Evolutionary conservation across 2,888 invertebrate genomes (phyloP), one percentile per base, ranked within the genome.

Genomic region (Microplitis deprimator): DNA sequence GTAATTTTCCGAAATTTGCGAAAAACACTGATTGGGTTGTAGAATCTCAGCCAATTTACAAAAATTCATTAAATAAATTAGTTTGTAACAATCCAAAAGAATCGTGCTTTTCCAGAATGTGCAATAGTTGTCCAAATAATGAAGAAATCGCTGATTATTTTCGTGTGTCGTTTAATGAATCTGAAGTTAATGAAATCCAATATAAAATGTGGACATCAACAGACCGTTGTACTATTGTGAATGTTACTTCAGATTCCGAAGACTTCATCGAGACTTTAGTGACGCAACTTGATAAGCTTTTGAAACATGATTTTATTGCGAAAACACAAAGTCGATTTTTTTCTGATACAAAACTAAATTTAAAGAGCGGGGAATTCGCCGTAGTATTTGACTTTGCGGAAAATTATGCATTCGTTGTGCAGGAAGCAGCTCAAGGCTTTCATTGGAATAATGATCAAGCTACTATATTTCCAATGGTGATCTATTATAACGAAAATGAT

Each of bases 381-480:
- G 20, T 69, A n/a, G 17, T 20, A 16, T 10, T 39, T 8, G 50
- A 59, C 20, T 69, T 69, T 69, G 17, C 20, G 1, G 59, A 69
- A 69, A 69, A 69, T 17, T 69, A 40, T 68, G 65, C 67, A 5
- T 67, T 73, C 16, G 2, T 73, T 50, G 7, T 65, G 5, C 65
- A 73, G 20, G 20, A 65, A 16, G 50, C 73, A 29, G 29, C 29
- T 29, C 29, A 29, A 29, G 29, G 3, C 4, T 29, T 29, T 29
- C 29, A 29, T 29, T 29, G 29, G 29, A 29, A 29, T 29, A 29
- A 29, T 29, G 29, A 29, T 29, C 29, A 29, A 4, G 29, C 29
- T 29, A 29, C 29, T 4, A 4, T 29, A 29, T 3, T 29, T 29
- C 29, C 29, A 29, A 29, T 29, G 4, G 29, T 29, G 3, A 4